These are phyloP conservation scores for Cottus gobio DNA, from an alignment of 2,113 vertebrate species.

Conservation along the genomic window DNA sequence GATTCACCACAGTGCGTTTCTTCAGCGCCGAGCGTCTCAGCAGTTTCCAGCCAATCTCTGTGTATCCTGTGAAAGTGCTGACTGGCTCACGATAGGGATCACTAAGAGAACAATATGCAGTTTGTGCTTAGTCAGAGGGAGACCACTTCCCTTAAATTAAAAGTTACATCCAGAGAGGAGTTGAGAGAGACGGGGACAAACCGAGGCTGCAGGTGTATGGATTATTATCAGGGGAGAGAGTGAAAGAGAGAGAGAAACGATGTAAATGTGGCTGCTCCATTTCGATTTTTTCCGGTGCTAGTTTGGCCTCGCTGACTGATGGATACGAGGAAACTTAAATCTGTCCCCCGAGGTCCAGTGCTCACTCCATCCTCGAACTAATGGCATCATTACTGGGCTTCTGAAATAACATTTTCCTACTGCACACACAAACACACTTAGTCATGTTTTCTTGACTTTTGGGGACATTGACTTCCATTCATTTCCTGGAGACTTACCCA, in stretches of 20 bases:
- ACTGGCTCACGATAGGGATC: constrained; percentile 59
- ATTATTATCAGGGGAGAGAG: constrained; percentile 14
- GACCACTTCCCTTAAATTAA: constrained; percentile 60
- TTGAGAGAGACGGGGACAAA: constrained; percentile 23
- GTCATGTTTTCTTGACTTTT: not conserved
- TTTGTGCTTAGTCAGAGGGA: constrained; percentile 72
- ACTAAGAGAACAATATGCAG: constrained; percentile 62
- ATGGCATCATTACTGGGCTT: constrained; percentile 63
- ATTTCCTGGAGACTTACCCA: not conserved
- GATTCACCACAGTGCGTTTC: constrained; percentile 46
- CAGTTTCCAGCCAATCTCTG: constrained; percentile 60
- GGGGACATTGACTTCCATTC: not conserved
- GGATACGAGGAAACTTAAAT: constrained; percentile 56
- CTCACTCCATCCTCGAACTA: constrained; percentile 54
- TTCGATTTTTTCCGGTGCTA: constrained; percentile 27
- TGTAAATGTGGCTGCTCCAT: constrained; percentile 39
- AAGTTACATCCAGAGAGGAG: constrained; percentile 45
- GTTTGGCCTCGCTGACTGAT: constrained; percentile 59
- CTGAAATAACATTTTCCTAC: constrained; percentile 47
- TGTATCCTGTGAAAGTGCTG: constrained; percentile 67
- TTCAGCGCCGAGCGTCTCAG: constrained; percentile 42
- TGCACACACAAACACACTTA: not conserved
- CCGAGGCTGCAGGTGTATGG: constrained; percentile 51
- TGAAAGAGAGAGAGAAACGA: constrained; percentile 21
- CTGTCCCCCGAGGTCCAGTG: constrained; percentile 57